A percentile compares a stretch with the other conserved stretches of the same genome.
These are phyloP conservation scores for Anguilla rostrata DNA, from an alignment of 2,113 vertebrate species.

Conservation along the genomic window DNA sequence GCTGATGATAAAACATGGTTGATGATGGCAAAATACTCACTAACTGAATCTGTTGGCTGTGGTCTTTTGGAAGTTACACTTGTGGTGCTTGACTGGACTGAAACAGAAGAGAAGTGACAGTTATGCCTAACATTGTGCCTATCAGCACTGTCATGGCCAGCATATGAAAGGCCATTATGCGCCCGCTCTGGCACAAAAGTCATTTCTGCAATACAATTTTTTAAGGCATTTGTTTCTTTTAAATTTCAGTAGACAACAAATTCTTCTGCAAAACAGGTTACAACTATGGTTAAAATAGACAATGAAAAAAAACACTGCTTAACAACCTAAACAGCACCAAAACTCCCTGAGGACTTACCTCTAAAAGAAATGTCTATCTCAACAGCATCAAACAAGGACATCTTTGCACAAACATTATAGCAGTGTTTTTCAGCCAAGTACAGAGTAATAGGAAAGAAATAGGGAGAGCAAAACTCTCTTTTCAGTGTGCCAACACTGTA, in stretches of 20 bases:
- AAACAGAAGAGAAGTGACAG: conserved; percentile 19
- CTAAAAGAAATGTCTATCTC: neutral
- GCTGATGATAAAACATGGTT: neutral
- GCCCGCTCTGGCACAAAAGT: too few species aligned
- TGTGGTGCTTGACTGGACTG: conserved; percentile 65
- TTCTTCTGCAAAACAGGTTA: neutral
- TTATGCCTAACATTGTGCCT: neutral
- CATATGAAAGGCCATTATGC: neutral
- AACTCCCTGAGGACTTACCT: neutral
- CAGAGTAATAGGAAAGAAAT: neutral
- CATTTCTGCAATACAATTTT: neutral
- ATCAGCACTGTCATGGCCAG: neutral
- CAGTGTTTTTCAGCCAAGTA: neutral
- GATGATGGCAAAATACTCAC: conserved; percentile 55
- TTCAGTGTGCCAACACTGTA: neutral
- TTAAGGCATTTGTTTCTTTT: neutral
- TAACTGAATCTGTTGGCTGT: conserved; percentile 51
- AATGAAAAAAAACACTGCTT: neutral
- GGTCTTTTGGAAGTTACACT: conserved; percentile 52
- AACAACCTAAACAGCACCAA: neutral
- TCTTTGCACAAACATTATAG: neutral
- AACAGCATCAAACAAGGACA: neutral
- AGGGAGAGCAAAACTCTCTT: neutral
- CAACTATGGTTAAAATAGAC: neutral
- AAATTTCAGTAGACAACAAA: neutral